These are phyloP conservation scores for Lasiommata megera DNA, from an alignment of 2,888 invertebrate species.

Conservation along the genomic window DNA sequence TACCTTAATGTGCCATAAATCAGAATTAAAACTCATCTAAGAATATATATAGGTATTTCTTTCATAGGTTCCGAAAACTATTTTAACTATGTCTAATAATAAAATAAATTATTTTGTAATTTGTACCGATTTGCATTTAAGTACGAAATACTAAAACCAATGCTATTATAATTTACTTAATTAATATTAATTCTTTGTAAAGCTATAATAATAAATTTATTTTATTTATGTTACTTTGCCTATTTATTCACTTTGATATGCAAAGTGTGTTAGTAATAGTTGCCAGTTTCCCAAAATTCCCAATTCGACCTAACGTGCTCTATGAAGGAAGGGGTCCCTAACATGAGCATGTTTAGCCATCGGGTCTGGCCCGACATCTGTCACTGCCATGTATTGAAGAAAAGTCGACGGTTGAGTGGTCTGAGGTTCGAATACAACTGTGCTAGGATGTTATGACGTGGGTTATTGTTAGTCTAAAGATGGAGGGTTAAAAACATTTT, in stretches of 20 bases:
- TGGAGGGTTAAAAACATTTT: no score
- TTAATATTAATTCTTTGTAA: slow-evolving; percentile 41
- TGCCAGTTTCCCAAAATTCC: no score
- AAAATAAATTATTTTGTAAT: not conserved
- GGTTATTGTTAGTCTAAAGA: no score
- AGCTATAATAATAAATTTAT: slow-evolving; percentile 30
- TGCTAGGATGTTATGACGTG: no score
- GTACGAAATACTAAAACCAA: slow-evolving; percentile 45
- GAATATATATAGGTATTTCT: not conserved
- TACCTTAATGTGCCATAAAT: not conserved
- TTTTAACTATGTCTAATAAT: not conserved
- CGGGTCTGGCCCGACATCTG: no score
- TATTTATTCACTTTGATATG: slow-evolving; percentile 37
- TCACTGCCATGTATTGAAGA: no score
- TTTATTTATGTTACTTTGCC: slow-evolving; percentile 43
- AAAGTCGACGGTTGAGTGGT: no score
- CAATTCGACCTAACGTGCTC: no score
- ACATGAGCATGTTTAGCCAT: no score
- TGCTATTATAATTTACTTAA: slow-evolving; percentile 38
- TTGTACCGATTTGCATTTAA: slow-evolving; percentile 56
- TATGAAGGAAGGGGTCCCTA: no score
- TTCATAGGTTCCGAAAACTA: not conserved
- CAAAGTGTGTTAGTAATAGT: no score
- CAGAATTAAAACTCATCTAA: not conserved
- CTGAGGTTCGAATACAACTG: no score